Conservation (phyloP, 2,113 vertebrate genomes). For the Columba janthina region DNA sequence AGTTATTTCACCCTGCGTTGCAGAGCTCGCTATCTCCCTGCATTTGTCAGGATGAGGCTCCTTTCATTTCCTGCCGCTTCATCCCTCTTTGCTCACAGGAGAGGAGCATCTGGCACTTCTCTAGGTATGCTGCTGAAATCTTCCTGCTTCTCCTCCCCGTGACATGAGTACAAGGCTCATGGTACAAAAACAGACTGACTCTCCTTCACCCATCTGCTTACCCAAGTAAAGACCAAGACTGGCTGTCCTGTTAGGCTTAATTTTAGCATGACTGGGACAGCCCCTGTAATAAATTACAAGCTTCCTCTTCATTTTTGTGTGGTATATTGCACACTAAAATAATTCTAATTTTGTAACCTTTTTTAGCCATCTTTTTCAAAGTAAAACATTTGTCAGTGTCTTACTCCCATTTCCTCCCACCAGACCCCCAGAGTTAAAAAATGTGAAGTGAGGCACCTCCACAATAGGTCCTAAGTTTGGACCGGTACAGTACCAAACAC, state of each 20-base stretch:
- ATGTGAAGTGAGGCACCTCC: neutral
- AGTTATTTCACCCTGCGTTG: neutral
- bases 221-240: neutral
- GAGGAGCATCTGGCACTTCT: slow-evolving; percentile 50
- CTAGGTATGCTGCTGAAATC: slow-evolving; percentile 11
- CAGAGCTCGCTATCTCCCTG: neutral
- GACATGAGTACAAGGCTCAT: neutral
- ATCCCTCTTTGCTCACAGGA: neutral
- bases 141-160: neutral
- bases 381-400: neutral
- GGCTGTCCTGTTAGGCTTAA: neutral
- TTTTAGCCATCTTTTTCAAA: neutral
- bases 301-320: neutral
- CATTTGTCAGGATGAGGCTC: neutral
- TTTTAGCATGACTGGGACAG: neutral
- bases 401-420: neutral
- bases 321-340: neutral
- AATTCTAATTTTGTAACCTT: neutral
- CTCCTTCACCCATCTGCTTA: slow-evolving; percentile 26
- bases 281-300: neutral
- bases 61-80: neutral
- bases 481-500: neutral
- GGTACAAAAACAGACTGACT: neutral
- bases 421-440: neutral
- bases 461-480: neutral